Evolutionary conservation across 37 sponge, comb jelly and placozoan genomes (phyloP), one percentile per base, ranked within the genome.

Genomic region (Petrosia ficiformis): DNA sequence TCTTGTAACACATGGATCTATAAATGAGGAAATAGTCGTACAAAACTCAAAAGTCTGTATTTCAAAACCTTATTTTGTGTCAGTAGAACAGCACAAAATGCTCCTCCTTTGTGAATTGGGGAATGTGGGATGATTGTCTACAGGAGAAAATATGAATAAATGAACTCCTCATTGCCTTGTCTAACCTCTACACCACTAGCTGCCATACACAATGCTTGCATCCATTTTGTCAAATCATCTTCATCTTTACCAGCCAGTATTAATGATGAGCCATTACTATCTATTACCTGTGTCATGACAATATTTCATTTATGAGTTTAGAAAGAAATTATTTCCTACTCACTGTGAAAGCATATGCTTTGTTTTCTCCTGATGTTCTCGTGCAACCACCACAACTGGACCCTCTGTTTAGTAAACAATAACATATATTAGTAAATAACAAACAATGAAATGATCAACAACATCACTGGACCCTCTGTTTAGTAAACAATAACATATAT

Each of bases 1-100:
- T 90, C 90, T 41, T 80, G 80, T 19, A 89, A 32, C 11, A 89
- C 73, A 60, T 80, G 81, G 21, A 84, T 64, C 90, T 89, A 39
- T 29, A 77, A 25, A 26, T 35, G 41, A 32, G 71, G 56, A 57
- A 25, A 35, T 39, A 41, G 22, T 60, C n/a, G 35, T 34, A 44
- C 6, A 34, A 78, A 3, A 22, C 56, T 25, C 65, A 33, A 11
- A 32, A 6, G 4, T 33, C 10, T 58, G 34, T 26, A 16, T 16
- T 41, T 19, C 10, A 28, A 76, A 22, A 86, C 81, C 76, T 59
- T 69, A 41, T 76, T 75, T 30, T 65, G 38, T 26, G 80, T 80
- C 24, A 81, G 74, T 0, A 81, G 43, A 14, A 81, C 37, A 4
- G 82, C 72, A 77, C 87, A 80, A 11, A 33, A 63, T 44, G n/a